Percentiles rank a stretch among this genome's conserved stretches.
Conservation (phyloP, 2,113 vertebrate genomes). For the Psettodes erumei region DNA sequence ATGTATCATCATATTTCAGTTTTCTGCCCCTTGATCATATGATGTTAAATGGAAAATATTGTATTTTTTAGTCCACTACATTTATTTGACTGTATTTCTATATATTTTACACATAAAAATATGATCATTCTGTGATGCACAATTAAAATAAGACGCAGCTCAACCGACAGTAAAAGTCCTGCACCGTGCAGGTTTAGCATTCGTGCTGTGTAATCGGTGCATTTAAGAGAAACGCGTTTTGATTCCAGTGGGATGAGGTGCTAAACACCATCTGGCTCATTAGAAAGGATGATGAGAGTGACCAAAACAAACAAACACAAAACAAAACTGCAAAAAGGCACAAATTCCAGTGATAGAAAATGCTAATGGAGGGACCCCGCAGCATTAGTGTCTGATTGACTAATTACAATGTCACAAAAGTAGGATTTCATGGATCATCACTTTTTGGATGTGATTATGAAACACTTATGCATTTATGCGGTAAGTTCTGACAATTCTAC, state of each 20-base stretch:
- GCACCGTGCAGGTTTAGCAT: no score
- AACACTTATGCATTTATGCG: not conserved
- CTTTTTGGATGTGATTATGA: not conserved
- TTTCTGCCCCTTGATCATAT: no score
- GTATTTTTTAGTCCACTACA: no score
- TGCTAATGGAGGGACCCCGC: not conserved
- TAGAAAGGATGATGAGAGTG: conserved; percentile 29
- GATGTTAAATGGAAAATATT: no score
- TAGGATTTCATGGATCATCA: not conserved
- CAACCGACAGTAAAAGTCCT: no score
- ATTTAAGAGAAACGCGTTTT: conserved; percentile 1
- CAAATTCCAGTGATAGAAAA: not conserved
- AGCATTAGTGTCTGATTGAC: not conserved
- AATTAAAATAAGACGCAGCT: not conserved
- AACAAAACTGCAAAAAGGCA: not conserved
- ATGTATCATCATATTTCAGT: no score
- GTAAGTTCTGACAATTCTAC: not conserved
- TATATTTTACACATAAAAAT: no score
- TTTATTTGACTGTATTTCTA: not conserved
- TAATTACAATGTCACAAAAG: conserved; percentile 16
- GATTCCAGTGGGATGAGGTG: not conserved
- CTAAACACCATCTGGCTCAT: conserved; percentile 42
- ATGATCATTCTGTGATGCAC: not conserved
- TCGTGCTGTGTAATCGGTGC: no score
- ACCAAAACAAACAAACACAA: not conserved